phyloP scores from a whole-genome alignment of 2,888 invertebrate species.

The Cacoxenus indagator region DNA sequence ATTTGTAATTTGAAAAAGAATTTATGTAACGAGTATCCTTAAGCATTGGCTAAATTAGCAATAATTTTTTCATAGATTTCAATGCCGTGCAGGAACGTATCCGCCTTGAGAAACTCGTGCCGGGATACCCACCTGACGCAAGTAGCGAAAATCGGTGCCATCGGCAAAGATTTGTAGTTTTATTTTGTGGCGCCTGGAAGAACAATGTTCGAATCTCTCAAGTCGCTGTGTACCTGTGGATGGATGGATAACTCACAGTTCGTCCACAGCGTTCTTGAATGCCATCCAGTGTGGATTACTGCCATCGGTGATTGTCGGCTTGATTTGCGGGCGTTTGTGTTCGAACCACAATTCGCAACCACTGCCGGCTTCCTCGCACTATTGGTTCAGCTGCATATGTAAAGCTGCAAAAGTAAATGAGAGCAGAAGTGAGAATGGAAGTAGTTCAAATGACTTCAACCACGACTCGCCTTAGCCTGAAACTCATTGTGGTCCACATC shows the following conservation, averaged over 20 bases:
- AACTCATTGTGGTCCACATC: constrained; percentile 60
- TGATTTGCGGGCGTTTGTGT: constrained; percentile 75
- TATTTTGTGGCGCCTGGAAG: constrained; percentile 77
- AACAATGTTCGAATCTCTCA: constrained; percentile 1
- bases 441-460: too few species aligned
- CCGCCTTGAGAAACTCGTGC: constrained; percentile 89
- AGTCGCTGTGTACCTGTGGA: not conserved
- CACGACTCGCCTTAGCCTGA: too few species aligned
- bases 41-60: constrained; percentile 59
- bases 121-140: constrained; percentile 84
- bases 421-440: too few species aligned
- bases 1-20: too few species aligned
- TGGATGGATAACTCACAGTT: constrained; percentile 75
- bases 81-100: constrained; percentile 86
- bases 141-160: constrained; percentile 89
- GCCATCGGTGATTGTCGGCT: constrained; percentile 76
- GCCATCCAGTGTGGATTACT: constrained; percentile 82
- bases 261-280: constrained; percentile 77
- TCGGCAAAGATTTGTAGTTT: constrained; percentile 87
- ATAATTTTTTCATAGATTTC: constrained; percentile 75
- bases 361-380: constrained; percentile 81
- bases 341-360: constrained; percentile 78
- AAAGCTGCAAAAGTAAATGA: too few species aligned
- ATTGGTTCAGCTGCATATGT: constrained; percentile 71
- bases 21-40: not conserved